Evolutionary conservation across 2,113 vertebrate genomes (phyloP), one percentile per base, ranked within the genome.

Genomic region (Ramphastos sulfuratus): DNA sequence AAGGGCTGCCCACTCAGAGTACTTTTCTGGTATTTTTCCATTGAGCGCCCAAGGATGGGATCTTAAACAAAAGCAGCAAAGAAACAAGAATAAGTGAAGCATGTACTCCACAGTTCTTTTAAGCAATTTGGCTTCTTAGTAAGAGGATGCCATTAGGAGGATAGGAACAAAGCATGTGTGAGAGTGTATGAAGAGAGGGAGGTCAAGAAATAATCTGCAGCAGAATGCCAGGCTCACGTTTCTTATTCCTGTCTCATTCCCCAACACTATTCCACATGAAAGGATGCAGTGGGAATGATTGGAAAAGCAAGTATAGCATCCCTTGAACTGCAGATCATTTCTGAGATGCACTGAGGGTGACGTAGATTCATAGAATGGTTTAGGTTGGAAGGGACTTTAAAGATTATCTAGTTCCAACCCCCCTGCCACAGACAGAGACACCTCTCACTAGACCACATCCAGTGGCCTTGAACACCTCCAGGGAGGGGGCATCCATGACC

Each of bases 171-270:
- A 92, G 72, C 67, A 52, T 28, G 10, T 5, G 2, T 71, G 72
- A 89, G 21, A 37, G 69, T 0, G 8, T 85, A 18, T 54, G 67
- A 74, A 89, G 24, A 14, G 61, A 77, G 25, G 17, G 31, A 83
- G 83, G 58, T 87, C 72, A 89, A 79, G 54, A 59, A 87, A 83
- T 23, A 35, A 0, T 2, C 63, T 92, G 56, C 72, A 77, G 78
- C 31, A 58, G 89, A 58, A 85, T 80, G 80, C 67, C 58, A 71
- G 75, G 17, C 52, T 86, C 79, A 46, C 25, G 48, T 89, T 87
- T 71, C 64, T 81, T 87, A 39, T 79, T 89, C 84, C 87, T 91
- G 56, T 91, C 37, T 94, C 78, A 82, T 87, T 82, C 56, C 48
- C 13, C 60, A 87, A 9, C 23, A n/a, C 0, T 83, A n/a, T 20